phyloP scores from a whole-genome alignment of 2,113 vertebrate genomes.

The Seriola aureovittata region DNA sequence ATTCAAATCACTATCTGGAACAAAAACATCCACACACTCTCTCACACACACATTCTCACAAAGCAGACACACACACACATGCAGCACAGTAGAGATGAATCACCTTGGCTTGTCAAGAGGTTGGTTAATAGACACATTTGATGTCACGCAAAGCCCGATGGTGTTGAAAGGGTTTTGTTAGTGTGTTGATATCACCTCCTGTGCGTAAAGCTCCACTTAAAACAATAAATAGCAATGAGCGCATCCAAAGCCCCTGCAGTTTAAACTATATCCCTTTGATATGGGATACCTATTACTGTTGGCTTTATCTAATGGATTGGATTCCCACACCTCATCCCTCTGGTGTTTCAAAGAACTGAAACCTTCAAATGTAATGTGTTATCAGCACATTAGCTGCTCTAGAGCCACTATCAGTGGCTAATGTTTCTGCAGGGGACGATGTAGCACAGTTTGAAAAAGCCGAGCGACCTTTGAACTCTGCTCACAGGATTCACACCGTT shows the following conservation, averaged over 20 bases:
- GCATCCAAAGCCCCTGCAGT: slow-evolving; percentile 79
- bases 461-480: slow-evolving; percentile 61
- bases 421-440: slow-evolving; percentile 50
- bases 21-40: slow-evolving; percentile 34
- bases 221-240: slow-evolving; percentile 83
- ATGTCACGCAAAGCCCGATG: slow-evolving; percentile 80
- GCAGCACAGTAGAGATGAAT: slow-evolving; percentile 73
- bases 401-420: slow-evolving; percentile 57
- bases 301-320: slow-evolving; percentile 83
- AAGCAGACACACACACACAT: slow-evolving; percentile 22
- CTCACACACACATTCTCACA: slow-evolving; percentile 40
- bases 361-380: slow-evolving; percentile 77
- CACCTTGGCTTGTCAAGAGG: slow-evolving; percentile 80
- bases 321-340: slow-evolving; percentile 78
- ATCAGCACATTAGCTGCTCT: slow-evolving; percentile 75
- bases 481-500: not conserved
- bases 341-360: slow-evolving; percentile 75
- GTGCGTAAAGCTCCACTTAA: slow-evolving; percentile 83
- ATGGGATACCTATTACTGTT: slow-evolving; percentile 82
- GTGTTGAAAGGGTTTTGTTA: slow-evolving; percentile 81
- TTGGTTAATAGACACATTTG: slow-evolving; percentile 83
- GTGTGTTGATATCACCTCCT: slow-evolving; percentile 80
- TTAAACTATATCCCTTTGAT: slow-evolving; percentile 82
- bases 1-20: slow-evolving; percentile 62
- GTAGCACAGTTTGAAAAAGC: slow-evolving; percentile 51